Conservation (phyloP, 2,113 vertebrate genomes). For the Sus scrofa region T2T-Sscrofa CM000812.6:157223501-157224000, state of each 20-base stretch:
- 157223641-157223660: background rate
- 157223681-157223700: background rate
- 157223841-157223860: accelerated
- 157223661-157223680: too few relatives aligned
- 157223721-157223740: background rate
- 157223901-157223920: too few relatives aligned
- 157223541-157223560: background rate
- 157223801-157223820: background rate
- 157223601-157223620: accelerated
- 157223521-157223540: background rate
- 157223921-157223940: background rate
- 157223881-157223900: too few relatives aligned
- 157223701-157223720: accelerated
- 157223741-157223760: background rate
- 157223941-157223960: background rate
- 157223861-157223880: background rate
- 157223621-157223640: background rate
- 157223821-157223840: background rate
- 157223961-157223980: too few relatives aligned
- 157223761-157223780: too few relatives aligned
- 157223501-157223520: background rate
- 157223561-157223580: background rate
- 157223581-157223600: background rate
- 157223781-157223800: background rate
- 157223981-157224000: too few relatives aligned